Percentiles rank a stretch among this genome's conserved stretches.
phyloP scores from a whole-genome alignment of 2,113 vertebrate species.

The Pelecanus crispus region DNA sequence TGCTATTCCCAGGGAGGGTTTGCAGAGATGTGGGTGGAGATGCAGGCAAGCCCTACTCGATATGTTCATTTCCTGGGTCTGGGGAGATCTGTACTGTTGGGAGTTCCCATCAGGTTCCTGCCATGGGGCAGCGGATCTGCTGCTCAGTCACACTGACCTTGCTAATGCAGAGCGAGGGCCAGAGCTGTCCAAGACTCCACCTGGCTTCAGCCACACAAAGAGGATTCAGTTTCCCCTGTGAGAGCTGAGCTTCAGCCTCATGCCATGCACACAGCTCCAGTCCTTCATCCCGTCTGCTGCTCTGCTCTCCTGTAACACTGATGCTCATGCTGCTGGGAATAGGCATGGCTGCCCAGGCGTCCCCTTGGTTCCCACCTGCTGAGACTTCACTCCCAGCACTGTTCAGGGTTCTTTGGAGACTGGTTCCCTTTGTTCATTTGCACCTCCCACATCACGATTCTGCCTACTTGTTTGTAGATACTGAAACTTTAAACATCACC shows the following conservation, averaged over 20 bases:
- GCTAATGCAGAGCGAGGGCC: accelerated
- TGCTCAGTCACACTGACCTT: not conserved
- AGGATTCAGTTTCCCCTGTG: accelerated
- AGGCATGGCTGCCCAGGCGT: not conserved
- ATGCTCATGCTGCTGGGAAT: not conserved
- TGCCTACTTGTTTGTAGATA: not conserved
- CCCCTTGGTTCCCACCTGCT: not conserved
- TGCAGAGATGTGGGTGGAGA: not conserved
- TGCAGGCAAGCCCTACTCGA: not conserved
- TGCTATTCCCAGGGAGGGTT: not conserved
- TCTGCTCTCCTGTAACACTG: not conserved
- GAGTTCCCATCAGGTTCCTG: not conserved
- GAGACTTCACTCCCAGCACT: not conserved
- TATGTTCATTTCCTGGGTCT: not conserved
- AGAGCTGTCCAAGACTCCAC: not conserved
- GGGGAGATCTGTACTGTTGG: not conserved
- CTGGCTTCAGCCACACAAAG: not conserved
- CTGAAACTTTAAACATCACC: not conserved
- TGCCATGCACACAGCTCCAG: not conserved
- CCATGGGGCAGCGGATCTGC: not conserved
- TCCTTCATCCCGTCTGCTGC: not conserved
- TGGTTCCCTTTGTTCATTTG: not conserved
- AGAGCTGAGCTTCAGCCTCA: not conserved
- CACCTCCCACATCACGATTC: not conserved
- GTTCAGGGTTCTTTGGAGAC: not conserved